Percentiles rank a stretch among this genome's conserved stretches.
Conservation (phyloP, 2,113 vertebrate genomes). For the Epinephelus lanceolatus region DNA sequence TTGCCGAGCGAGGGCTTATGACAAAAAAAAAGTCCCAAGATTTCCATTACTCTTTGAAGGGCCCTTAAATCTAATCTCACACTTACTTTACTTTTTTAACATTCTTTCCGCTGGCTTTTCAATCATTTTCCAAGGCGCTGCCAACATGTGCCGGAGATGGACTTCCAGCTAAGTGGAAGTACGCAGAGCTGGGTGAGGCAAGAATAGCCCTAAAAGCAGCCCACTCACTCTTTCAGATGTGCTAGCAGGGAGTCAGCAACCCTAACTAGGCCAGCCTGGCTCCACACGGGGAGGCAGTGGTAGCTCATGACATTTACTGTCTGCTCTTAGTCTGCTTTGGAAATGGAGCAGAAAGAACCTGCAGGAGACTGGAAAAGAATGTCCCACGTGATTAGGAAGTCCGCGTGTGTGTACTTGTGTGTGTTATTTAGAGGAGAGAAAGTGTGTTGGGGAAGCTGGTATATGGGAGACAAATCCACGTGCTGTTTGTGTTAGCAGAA, state of each 20-base stretch:
- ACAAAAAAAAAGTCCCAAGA: not conserved
- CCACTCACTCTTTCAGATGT: constrained; percentile 33
- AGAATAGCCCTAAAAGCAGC: constrained; percentile 40
- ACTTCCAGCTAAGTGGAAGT: constrained; percentile 30
- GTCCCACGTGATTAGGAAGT: constrained; percentile 13
- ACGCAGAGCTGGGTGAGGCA: constrained; percentile 28
- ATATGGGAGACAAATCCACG: not conserved
- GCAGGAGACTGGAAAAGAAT: not conserved
- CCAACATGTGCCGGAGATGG: constrained; percentile 2
- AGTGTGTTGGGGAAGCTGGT: not conserved
- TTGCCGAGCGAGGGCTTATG: not conserved
- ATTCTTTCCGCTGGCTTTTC: constrained; percentile 15
- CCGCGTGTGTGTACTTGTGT: not conserved
- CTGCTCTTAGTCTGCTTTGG: constrained; percentile 52
- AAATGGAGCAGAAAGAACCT: constrained; percentile 57
- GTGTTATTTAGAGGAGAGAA: constrained; percentile 12
- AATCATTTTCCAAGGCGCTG: constrained; percentile 9
- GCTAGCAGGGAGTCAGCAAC: constrained; percentile 51
- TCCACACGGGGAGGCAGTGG: constrained; percentile 41
- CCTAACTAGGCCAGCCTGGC: constrained; percentile 65
- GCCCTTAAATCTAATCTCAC: constrained; percentile 12
- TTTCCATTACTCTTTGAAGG: constrained; percentile 37
- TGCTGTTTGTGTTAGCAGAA: not conserved
- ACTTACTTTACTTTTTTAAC: constrained; percentile 18
- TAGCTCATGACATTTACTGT: constrained; percentile 62